Conservation (phyloP, 2,797 vertebrate genomes). For the Pterois miles region DNA sequence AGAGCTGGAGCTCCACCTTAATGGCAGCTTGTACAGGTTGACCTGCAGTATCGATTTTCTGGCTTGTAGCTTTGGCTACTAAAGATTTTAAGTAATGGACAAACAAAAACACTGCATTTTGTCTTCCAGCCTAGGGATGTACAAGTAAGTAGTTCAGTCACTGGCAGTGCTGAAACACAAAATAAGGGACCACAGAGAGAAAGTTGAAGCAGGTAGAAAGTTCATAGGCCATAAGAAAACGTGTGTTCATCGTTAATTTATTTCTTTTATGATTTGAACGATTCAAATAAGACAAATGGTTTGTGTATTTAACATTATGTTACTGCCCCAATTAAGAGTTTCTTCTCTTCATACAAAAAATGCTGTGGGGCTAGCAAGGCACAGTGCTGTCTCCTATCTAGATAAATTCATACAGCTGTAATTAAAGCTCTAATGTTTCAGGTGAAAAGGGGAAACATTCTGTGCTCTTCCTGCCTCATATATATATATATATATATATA, state of each 20-base stretch:
- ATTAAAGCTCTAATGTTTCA: constrained; percentile 9
- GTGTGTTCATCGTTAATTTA: neutral
- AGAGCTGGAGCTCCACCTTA: neutral
- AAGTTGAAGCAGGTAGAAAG: neutral
- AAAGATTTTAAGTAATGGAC: neutral
- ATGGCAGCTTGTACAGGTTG: neutral
- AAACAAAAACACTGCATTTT: neutral
- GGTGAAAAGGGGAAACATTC: constrained; percentile 1
- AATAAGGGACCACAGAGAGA: neutral
- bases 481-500: too few relatives aligned
- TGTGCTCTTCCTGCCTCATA: too few relatives aligned
- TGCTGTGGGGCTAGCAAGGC: neutral
- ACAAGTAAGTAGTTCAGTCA: neutral
- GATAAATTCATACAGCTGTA: neutral
- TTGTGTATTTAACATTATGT: neutral
- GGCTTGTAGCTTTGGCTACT: neutral
- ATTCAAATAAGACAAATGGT: neutral
- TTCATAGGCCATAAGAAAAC: too few relatives aligned
- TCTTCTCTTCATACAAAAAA: neutral
- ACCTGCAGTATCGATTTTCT: neutral
- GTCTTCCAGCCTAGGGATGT: neutral
- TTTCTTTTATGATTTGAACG: neutral
- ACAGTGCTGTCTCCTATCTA: neutral
- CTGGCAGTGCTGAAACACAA: too few relatives aligned
- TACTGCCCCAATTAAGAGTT: neutral